phyloP scores from a whole-genome alignment of 2,888 invertebrate genomes.

The Pterostichus madidus region DNA sequence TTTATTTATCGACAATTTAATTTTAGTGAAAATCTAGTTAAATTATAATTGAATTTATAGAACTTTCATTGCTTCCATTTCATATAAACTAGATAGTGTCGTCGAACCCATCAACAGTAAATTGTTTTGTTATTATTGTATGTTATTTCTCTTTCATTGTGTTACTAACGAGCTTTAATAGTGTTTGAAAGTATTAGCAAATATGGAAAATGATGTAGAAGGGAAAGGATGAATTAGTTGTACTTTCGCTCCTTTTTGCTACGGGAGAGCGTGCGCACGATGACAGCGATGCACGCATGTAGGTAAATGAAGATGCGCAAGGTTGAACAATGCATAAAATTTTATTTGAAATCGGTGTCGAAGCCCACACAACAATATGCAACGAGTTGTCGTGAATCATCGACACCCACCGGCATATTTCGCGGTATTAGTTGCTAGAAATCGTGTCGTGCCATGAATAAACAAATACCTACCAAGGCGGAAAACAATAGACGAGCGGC shows the following conservation, averaged over 20 bases:
- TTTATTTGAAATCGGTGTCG: conserved; percentile 14
- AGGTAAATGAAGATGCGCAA: conserved; percentile 20
- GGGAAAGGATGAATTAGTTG: neutral
- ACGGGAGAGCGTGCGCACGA: neutral
- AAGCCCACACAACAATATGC: conserved; percentile 15
- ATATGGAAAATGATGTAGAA: neutral
- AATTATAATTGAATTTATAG: too few species aligned
- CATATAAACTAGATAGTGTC: too few species aligned
- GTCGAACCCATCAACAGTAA: too few species aligned
- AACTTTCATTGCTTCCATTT: too few species aligned
- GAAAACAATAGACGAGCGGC: conserved; percentile 61
- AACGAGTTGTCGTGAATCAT: conserved; percentile 50
- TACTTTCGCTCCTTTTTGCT: neutral
- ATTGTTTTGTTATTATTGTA: neutral
- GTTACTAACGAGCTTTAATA: neutral
- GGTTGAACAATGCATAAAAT: conserved; percentile 4
- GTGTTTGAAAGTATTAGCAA: conserved; percentile 1
- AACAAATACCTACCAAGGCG: conserved; percentile 64
- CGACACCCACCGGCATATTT: conserved; percentile 63
- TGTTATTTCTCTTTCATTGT: conserved; percentile 16
- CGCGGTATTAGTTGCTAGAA: conserved; percentile 62
- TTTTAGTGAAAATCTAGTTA: too few species aligned
- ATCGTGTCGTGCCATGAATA: conserved; percentile 65
- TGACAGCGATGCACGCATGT: conserved; percentile 1
- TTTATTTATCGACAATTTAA: too few species aligned